phyloP scores from a whole-genome alignment of 2,888 invertebrate species.

The Campoletis raptor region DNA sequence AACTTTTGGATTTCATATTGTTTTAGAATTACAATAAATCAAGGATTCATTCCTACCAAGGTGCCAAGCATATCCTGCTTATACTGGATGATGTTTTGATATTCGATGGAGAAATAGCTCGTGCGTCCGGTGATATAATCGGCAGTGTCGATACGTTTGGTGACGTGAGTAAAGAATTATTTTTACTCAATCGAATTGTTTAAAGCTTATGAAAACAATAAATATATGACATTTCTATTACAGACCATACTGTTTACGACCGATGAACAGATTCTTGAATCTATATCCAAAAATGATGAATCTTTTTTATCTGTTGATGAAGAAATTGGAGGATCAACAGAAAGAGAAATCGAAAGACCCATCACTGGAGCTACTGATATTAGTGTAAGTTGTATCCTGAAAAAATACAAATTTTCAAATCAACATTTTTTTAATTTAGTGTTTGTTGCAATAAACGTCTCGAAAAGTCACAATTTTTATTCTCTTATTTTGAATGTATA shows the following conservation, averaged over 20 bases:
- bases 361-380: slow-evolving; percentile 86
- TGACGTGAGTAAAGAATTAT: slow-evolving; percentile 86
- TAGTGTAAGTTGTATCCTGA: slow-evolving; percentile 51
- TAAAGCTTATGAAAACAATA: background rate
- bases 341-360: slow-evolving; percentile 87
- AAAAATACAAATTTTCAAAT: background rate
- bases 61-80: slow-evolving; percentile 90
- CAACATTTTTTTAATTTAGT: background rate
- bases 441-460: background rate
- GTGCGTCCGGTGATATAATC: slow-evolving; percentile 91
- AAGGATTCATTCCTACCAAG: slow-evolving; percentile 92
- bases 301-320: slow-evolving; percentile 84
- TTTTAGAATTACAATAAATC: slow-evolving; percentile 95
- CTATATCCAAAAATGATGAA: slow-evolving; percentile 86
- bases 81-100: slow-evolving; percentile 89
- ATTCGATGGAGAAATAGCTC: slow-evolving; percentile 93
- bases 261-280: slow-evolving; percentile 90
- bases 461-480: background rate
- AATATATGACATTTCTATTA: slow-evolving; percentile 74
- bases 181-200: slow-evolving; percentile 11
- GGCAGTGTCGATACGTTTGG: slow-evolving; percentile 90
- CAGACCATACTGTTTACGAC: slow-evolving; percentile 95
- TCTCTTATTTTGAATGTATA: background rate
- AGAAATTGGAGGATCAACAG: slow-evolving; percentile 84
- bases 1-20: slow-evolving; percentile 13